Percentiles rank a stretch among this genome's conserved stretches.
Conservation (phyloP, 2,888 invertebrate species). For the Tinea pellionella region DNA sequence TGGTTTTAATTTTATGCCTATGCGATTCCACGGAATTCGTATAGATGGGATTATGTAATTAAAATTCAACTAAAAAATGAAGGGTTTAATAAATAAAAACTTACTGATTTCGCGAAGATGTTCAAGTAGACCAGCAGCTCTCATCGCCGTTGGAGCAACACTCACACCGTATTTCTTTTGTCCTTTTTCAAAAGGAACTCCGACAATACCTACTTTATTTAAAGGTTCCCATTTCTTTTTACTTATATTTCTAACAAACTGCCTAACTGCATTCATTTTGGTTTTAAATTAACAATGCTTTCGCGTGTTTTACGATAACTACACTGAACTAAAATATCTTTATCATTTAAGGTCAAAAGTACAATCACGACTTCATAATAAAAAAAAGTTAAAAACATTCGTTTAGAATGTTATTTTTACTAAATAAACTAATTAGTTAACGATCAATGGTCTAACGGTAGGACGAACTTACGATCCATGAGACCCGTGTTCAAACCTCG, state of each 20-base stretch:
- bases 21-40: too few relatives aligned
- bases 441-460: too few relatives aligned
- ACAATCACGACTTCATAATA: background rate
- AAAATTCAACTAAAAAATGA: too few relatives aligned
- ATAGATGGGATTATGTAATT: too few relatives aligned
- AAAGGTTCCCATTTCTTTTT: constrained; percentile 38
- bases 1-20: too few relatives aligned
- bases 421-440: background rate
- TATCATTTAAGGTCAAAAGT: constrained; percentile 1
- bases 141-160: constrained; percentile 75
- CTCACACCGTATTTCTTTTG: constrained; percentile 80
- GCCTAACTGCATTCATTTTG: constrained; percentile 45
- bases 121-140: constrained; percentile 73
- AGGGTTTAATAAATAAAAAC: constrained; percentile 17
- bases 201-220: constrained; percentile 76
- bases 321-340: constrained; percentile 1
- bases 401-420: background rate
- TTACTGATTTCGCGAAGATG: constrained; percentile 73
- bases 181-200: constrained; percentile 85
- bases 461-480: too few relatives aligned
- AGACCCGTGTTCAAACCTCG: too few relatives aligned
- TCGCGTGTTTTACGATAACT: background rate
- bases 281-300: background rate
- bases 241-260: constrained; percentile 35
- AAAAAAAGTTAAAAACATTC: background rate